Conservation (phyloP, 2,113 vertebrate genomes). For the Microcebus griseorufus region DNA sequence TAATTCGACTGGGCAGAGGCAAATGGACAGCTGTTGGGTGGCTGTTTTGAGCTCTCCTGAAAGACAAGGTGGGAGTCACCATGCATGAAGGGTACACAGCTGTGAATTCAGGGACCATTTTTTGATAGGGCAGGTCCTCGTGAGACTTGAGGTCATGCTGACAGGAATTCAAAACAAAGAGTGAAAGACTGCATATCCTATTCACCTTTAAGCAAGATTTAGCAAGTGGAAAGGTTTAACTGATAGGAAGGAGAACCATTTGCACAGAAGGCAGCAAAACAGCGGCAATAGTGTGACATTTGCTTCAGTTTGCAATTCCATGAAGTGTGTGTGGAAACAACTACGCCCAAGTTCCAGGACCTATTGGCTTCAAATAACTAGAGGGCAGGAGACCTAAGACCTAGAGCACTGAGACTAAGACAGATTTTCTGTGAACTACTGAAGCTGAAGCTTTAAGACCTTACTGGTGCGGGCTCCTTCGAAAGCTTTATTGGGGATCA, state of each 20-base stretch:
- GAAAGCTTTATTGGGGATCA: fast-evolving
- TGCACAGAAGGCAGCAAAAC: neutral
- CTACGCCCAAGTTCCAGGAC: too few relatives aligned
- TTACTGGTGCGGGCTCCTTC: too few relatives aligned
- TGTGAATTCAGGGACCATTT: neutral
- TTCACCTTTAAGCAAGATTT: neutral
- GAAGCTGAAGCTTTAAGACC: neutral
- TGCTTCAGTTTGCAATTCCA: too few relatives aligned
- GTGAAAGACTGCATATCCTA: neutral
- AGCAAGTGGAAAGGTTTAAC: neutral
- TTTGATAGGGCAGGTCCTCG: neutral
- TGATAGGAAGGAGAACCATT: neutral
- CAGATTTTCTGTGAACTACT: neutral
- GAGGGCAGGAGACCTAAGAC: neutral
- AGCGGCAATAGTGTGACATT: fast-evolving
- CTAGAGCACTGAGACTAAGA: fast-evolving
- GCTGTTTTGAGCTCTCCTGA: neutral
- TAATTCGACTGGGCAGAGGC: neutral
- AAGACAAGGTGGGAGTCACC: neutral
- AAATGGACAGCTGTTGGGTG: fast-evolving
- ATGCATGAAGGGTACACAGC: neutral
- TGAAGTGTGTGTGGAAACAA: too few relatives aligned
- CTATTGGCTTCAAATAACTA: neutral
- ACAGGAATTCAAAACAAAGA: neutral
- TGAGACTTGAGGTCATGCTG: neutral